A percentile compares a stretch with the other conserved stretches of the same genome.
phyloP scores from a whole-genome alignment of 2,113 vertebrate genomes.

The Labeo catla region DNA sequence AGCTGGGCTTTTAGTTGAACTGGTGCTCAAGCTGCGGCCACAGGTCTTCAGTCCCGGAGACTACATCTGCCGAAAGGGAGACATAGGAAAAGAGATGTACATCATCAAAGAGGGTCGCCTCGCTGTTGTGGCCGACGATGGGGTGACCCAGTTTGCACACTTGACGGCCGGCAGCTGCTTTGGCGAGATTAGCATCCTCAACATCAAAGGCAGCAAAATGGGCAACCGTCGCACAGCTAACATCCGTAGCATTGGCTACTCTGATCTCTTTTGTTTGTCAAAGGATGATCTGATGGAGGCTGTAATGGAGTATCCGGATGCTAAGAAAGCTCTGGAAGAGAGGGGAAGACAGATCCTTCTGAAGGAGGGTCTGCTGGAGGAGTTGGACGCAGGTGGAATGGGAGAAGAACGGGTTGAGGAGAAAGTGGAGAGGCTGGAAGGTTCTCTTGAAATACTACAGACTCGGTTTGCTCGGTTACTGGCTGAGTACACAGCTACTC shows the following conservation, averaged over 20 bases:
- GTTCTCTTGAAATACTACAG: slow-evolving; percentile 83
- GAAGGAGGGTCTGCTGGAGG: slow-evolving; percentile 95
- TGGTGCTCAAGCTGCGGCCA: slow-evolving; percentile 91
- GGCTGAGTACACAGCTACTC: slow-evolving; percentile 83
- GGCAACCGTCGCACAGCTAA: slow-evolving; percentile 94
- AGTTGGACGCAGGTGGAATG: slow-evolving; percentile 77
- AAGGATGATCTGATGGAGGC: slow-evolving; percentile 96
- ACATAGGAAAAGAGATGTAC: slow-evolving; percentile 98
- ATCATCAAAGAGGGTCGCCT: slow-evolving; percentile 96
- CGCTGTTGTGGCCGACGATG: slow-evolving; percentile 92
- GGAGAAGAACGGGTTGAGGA: slow-evolving; percentile 79
- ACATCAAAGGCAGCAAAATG: slow-evolving; percentile 97
- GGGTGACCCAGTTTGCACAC: slow-evolving; percentile 85
- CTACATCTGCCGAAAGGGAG: slow-evolving; percentile 93
- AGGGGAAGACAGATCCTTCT: slow-evolving; percentile 90
- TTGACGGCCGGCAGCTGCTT: slow-evolving; percentile 93
- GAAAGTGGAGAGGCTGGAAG: slow-evolving; percentile 85
- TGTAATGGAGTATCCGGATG: slow-evolving; percentile 92
- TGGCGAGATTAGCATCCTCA: slow-evolving; percentile 96
- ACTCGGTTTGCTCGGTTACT: slow-evolving; percentile 84
- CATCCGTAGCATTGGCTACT: slow-evolving; percentile 94
- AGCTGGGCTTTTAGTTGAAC: slow-evolving; percentile 89
- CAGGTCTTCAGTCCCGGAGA: slow-evolving; percentile 97
- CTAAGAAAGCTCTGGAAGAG: slow-evolving; percentile 91
- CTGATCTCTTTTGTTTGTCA: slow-evolving; percentile 94